These are phyloP conservation scores for Agonopterix arenella DNA, from an alignment of 2,888 invertebrate genomes.

Conservation along the genomic window DNA sequence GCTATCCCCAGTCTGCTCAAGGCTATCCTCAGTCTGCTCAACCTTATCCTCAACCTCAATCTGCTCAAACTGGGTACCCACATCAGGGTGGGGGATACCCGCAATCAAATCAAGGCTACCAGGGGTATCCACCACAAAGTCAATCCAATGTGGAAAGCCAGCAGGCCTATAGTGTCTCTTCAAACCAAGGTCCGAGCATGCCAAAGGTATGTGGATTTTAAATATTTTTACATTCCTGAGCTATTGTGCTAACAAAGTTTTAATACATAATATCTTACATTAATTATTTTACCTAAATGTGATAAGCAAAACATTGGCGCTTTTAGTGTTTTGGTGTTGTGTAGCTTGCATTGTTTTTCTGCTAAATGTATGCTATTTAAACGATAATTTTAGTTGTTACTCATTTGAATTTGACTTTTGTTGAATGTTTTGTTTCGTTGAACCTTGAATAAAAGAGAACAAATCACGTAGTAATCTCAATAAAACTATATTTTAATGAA, in stretches of 20 bases:
- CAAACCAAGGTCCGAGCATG: slow-evolving; percentile 31
- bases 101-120: slow-evolving; percentile 27
- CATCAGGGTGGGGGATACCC: slow-evolving; percentile 21
- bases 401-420: not conserved
- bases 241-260: slow-evolving; percentile 2
- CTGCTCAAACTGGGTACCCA: slow-evolving; percentile 21
- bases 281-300: slow-evolving; percentile 20
- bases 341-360: no score
- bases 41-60: slow-evolving; percentile 27
- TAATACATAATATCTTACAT: slow-evolving; percentile 13
- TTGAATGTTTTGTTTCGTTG: not conserved
- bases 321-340: no score
- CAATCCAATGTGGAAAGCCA: slow-evolving; percentile 35
- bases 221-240: not conserved
- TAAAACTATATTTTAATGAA: not conserved
- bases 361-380: no score
- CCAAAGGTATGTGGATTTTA: slow-evolving; percentile 47
- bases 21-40: slow-evolving; percentile 32
- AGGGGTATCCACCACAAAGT: slow-evolving; percentile 37
- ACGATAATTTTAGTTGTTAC: no score
- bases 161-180: slow-evolving; percentile 39
- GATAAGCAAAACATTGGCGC: slow-evolving; percentile 50
- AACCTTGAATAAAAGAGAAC: no score
- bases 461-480: no score
- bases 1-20: slow-evolving; percentile 21